Evolutionary conservation across 2,888 invertebrate genomes (phyloP).

Genomic region (Cephus pulcher): DNA sequence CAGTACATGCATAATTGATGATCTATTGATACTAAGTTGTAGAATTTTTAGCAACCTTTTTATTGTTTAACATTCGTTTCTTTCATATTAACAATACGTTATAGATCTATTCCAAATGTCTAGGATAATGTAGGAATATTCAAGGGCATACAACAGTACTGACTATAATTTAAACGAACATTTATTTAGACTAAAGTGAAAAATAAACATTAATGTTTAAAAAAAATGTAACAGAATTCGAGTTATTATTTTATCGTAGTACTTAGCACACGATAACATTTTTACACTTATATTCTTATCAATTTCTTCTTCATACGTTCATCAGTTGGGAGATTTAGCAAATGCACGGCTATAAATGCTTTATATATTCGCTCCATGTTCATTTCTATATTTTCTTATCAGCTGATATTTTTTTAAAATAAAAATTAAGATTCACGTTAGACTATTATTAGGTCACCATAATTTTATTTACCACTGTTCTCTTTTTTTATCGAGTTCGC

Average conservation of each 20-base stretch:
- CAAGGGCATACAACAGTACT: neutral
- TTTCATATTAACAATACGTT: neutral
- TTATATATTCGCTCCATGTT: neutral
- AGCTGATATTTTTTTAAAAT: neutral
- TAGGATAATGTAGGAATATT: neutral
- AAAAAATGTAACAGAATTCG: conserved; percentile 43
- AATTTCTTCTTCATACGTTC: conserved; percentile 11
- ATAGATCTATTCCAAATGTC: neutral
- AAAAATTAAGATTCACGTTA: neutral
- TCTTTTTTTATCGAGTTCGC: neutral
- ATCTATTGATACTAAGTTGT: neutral
- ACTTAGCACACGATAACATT: conserved; percentile 44
- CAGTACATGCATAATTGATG: neutral
- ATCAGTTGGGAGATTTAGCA: conserved; percentile 32
- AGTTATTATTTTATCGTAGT: conserved; percentile 30
- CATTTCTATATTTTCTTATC: neutral
- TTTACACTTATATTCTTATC: conserved; percentile 48
- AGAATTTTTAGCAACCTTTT: neutral
- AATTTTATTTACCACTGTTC: neutral
- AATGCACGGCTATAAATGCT: conserved; percentile 24
- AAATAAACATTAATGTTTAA: conserved; percentile 54
- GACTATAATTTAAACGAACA: conserved; percentile 43
- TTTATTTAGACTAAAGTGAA: conserved; percentile 56
- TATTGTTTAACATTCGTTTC: neutral
- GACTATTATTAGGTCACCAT: neutral